A percentile compares a stretch with the other conserved stretches of the same genome.
Evolutionary conservation across 37 sponge, comb jelly and placozoan genomes (phyloP).

Genomic region (Diacarnus erythraeanus): DNA sequence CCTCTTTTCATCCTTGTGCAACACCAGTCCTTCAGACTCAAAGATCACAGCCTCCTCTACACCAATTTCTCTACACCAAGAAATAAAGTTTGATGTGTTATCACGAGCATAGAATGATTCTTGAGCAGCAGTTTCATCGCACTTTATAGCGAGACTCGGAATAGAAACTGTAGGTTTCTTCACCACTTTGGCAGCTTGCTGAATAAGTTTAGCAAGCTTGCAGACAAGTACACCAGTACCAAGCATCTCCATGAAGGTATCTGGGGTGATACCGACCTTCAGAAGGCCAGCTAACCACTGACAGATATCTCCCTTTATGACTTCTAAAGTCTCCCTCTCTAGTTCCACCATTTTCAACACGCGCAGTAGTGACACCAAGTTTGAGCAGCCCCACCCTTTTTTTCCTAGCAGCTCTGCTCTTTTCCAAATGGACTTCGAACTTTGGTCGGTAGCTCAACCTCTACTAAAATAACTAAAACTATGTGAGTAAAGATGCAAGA

Average conservation of each 20-base stretch:
- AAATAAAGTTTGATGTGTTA: constrained; percentile 81
- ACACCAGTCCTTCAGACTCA: constrained; percentile 83
- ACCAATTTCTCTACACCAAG: constrained; percentile 67
- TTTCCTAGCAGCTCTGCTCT: no score
- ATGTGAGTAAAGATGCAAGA: no score
- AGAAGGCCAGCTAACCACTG: constrained; percentile 57
- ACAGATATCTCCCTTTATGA: constrained; percentile 69
- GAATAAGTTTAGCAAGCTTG: constrained; percentile 57
- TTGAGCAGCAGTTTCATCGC: constrained; percentile 37
- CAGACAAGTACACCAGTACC: constrained; percentile 77
- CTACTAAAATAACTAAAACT: no score
- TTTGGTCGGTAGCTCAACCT: background rate
- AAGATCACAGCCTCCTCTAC: constrained; percentile 75
- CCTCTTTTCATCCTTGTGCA: constrained; percentile 64
- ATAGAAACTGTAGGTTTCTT: background rate
- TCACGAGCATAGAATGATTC: constrained; percentile 68
- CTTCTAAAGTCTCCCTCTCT: constrained; percentile 55
- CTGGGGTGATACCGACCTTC: background rate
- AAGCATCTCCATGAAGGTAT: constrained; percentile 52
- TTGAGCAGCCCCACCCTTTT: no score
- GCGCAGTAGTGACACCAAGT: no score
- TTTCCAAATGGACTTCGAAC: background rate
- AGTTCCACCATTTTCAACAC: no score
- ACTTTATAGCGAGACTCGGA: constrained; percentile 13
- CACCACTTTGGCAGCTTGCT: background rate